Conservation (phyloP, 2,888 invertebrate species). For the Galeruca laticollis region DNA sequence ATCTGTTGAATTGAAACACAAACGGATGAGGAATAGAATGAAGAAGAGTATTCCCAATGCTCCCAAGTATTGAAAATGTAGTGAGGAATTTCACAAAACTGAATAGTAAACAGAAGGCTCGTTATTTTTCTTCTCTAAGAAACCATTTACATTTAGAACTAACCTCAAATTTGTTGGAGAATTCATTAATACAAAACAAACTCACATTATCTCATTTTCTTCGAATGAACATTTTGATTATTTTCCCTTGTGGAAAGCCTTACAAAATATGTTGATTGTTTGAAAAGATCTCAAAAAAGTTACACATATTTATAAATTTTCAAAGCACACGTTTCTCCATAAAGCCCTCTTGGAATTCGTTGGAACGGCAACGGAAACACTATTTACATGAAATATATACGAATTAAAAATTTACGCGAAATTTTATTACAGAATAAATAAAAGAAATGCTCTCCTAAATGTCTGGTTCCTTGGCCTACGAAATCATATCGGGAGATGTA, state of each 20-base stretch:
- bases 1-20: too few relatives aligned
- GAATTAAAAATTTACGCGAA: slow-evolving; percentile 61
- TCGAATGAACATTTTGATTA: too few relatives aligned
- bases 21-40: too few relatives aligned
- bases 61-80: too few relatives aligned
- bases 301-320: slow-evolving; percentile 21
- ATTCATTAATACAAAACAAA: too few relatives aligned
- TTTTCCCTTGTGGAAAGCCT: not conserved
- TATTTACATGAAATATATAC: slow-evolving; percentile 38
- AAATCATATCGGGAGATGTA: slow-evolving; percentile 62
- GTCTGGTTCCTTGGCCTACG: slow-evolving; percentile 61
- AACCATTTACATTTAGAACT: too few relatives aligned
- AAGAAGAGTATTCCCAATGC: too few relatives aligned
- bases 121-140: too few relatives aligned
- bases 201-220: too few relatives aligned
- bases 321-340: not conserved
- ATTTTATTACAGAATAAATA: slow-evolving; percentile 62
- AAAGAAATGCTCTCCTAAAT: slow-evolving; percentile 60
- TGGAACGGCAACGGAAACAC: slow-evolving; percentile 13
- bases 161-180: too few relatives aligned
- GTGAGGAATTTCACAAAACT: too few relatives aligned
- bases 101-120: too few relatives aligned
- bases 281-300: not conserved
- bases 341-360: slow-evolving; percentile 19
- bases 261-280: not conserved